phyloP scores from a whole-genome alignment of 2,797 vertebrate species.

The Micromesistius poutassou region DNA sequence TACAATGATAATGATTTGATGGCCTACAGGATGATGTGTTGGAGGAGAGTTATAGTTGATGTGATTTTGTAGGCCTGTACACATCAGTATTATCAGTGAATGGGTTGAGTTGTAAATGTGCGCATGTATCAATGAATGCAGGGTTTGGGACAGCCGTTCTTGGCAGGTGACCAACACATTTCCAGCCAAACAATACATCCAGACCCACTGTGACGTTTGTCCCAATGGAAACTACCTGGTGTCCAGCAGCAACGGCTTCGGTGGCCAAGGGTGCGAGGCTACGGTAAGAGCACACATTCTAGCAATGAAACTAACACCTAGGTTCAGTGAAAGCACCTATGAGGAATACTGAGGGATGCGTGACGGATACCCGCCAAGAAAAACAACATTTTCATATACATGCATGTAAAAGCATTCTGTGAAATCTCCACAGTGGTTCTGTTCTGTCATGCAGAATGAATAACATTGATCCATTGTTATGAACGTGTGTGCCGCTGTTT shows the following conservation, averaged over 20 bases:
- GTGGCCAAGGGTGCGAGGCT: constrained; percentile 89
- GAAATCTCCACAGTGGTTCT: neutral
- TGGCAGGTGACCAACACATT: constrained; percentile 87
- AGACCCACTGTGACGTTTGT: constrained; percentile 90
- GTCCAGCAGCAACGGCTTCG: constrained; percentile 87
- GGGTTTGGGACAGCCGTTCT: constrained; percentile 89
- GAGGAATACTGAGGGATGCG: neutral
- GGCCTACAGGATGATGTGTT: neutral
- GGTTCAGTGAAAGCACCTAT: neutral
- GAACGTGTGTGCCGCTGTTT: constrained; percentile 21
- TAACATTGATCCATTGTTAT: constrained; percentile 19
- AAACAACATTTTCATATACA: neutral
- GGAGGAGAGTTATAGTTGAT: too few species aligned
- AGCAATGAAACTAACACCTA: neutral
- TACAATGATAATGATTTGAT: neutral
- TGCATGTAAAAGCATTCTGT: neutral
- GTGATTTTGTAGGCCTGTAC: neutral
- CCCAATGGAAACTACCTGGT: constrained; percentile 80
- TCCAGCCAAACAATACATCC: constrained; percentile 88
- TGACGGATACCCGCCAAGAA: neutral
- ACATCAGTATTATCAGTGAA: neutral
- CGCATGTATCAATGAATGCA: constrained; percentile 50
- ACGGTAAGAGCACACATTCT: constrained; percentile 76
- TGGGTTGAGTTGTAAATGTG: constrained; percentile 5
- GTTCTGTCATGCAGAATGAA: neutral